Evolutionary conservation across 2,797 vertebrate genomes (phyloP).

Genomic region (Limnodromus scolopaceus): DNA sequence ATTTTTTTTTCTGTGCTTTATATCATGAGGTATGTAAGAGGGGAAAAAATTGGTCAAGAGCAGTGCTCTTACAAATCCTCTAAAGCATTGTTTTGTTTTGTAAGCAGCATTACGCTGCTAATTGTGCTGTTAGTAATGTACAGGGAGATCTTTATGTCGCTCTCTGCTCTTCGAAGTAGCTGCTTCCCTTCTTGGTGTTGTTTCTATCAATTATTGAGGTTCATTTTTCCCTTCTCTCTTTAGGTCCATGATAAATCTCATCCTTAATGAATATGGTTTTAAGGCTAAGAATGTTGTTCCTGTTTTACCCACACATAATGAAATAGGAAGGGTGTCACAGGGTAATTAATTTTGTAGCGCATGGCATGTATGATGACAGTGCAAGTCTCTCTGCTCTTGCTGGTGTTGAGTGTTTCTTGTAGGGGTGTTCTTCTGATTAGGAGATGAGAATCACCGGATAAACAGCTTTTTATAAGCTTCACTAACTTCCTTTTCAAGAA

Average conservation of each 20-base stretch:
- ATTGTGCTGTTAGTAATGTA: not conserved
- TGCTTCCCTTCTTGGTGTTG: not conserved
- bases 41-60: not conserved
- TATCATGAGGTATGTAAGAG: not conserved
- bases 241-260: not conserved
- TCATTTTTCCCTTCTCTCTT: not conserved
- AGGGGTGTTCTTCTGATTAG: not conserved
- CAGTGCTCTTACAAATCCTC: not conserved
- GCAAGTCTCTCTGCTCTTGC: not conserved
- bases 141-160: not conserved
- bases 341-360: not conserved
- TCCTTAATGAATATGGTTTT: not conserved
- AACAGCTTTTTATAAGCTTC: not conserved
- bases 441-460: not conserved
- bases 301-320: not conserved
- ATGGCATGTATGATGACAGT: not conserved
- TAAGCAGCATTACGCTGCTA: not conserved
- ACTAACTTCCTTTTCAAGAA: not conserved
- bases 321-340: not conserved
- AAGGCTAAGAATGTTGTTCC: not conserved
- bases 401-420: not conserved
- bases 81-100: not conserved
- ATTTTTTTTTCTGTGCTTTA: not conserved
- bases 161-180: not conserved
- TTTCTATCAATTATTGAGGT: not conserved